phyloP scores from a whole-genome alignment of 2,797 vertebrate genomes.

The Myotis vivesi region DNA sequence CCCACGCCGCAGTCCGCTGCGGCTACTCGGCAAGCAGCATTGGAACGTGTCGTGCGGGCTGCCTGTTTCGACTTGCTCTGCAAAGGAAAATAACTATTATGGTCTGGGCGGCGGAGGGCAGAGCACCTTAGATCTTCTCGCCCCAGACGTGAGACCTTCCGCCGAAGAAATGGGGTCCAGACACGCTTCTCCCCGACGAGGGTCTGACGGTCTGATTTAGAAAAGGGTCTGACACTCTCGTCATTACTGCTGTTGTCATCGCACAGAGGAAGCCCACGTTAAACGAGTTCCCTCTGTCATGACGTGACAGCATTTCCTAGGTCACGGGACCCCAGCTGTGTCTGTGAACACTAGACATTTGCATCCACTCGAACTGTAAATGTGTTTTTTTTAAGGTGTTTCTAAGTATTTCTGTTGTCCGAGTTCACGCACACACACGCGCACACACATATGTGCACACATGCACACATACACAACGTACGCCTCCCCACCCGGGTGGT shows the following conservation, averaged over 20 bases:
- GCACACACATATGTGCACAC: rapidly evolving
- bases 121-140: background rate
- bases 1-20: rapidly evolving
- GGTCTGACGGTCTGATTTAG: conserved; percentile 39
- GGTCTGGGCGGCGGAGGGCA: background rate
- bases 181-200: conserved; percentile 55
- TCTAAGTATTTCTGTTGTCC: background rate
- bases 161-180: background rate
- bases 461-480: rapidly evolving
- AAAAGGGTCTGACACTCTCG: background rate
- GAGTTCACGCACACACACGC: rapidly evolving
- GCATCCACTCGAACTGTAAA: conserved; percentile 2
- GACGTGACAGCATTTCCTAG: background rate
- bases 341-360: conserved; percentile 49
- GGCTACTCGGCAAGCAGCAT: rapidly evolving
- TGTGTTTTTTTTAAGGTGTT: background rate
- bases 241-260: rapidly evolving
- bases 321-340: background rate
- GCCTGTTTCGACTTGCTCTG: background rate
- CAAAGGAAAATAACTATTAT: background rate
- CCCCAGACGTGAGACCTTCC: conserved; percentile 25
- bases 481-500: too few species aligned
- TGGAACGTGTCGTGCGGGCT: rapidly evolving
- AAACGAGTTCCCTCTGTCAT: rapidly evolving
- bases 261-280: background rate